Conservation (phyloP, 1,140 invertebrate species). For the Sminthurides bifidus region DNA sequence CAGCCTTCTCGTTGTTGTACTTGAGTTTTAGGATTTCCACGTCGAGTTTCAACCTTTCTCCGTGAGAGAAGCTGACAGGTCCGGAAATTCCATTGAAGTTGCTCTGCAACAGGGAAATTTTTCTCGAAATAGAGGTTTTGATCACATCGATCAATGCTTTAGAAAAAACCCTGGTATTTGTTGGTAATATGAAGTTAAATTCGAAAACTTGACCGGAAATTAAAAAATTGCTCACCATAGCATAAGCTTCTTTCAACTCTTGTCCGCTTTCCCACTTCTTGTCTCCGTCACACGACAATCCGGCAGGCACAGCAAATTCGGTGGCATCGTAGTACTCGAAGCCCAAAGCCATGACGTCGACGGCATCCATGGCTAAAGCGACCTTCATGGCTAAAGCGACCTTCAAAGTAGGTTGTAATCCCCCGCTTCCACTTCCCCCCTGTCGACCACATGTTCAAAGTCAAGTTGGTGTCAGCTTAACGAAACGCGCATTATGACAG, state of each 20-base stretch:
- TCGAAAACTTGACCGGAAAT: neutral
- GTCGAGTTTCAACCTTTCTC: constrained; percentile 17
- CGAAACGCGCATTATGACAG: too few species aligned
- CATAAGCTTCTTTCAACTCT: constrained; percentile 28
- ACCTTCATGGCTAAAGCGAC: constrained; percentile 19
- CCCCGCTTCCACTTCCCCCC: neutral
- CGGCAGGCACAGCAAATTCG: constrained; percentile 21
- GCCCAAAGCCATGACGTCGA: constrained; percentile 27
- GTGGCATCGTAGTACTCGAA: constrained; percentile 25
- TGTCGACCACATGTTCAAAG: neutral
- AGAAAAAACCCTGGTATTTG: too few species aligned
- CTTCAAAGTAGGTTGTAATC: neutral
- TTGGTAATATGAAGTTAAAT: too few species aligned
- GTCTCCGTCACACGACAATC: constrained; percentile 17
- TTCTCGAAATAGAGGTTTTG: neutral
- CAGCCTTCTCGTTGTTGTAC: constrained; percentile 4
- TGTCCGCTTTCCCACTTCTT: constrained; percentile 31
- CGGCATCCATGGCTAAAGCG: constrained; percentile 28
- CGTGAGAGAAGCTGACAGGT: constrained; percentile 27
- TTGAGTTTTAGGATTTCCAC: constrained; percentile 27
- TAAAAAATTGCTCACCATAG: constrained; percentile 14
- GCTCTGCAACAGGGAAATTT: constrained; percentile 7
- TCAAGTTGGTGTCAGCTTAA: too few species aligned
- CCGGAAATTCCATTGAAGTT: constrained; percentile 28
- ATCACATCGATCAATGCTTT: neutral